These are phyloP conservation scores for Brachionus rubens DNA, from an alignment of 1,140 invertebrate genomes.

Conservation along the genomic window DNA sequence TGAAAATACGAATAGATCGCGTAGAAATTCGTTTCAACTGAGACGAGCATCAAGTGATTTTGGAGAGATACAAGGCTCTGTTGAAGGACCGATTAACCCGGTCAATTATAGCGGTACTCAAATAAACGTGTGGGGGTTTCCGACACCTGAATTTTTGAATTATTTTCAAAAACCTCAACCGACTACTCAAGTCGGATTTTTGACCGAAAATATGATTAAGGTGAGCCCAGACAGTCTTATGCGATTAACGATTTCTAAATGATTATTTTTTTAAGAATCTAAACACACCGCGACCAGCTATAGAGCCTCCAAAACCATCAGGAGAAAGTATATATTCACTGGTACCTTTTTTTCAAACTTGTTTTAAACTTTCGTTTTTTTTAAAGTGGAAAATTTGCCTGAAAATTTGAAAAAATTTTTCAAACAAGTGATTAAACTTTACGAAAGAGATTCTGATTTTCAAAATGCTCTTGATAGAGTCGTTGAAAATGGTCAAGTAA, in stretches of 20 bases:
- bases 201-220: slow-evolving; percentile 57
- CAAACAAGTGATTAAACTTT: slow-evolving; percentile 37
- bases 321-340: slow-evolving; percentile 20
- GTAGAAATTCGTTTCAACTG: background rate
- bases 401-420: slow-evolving; percentile 45
- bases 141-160: slow-evolving; percentile 44
- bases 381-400: background rate
- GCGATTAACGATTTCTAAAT: background rate
- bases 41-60: background rate
- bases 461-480: slow-evolving; percentile 7
- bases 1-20: background rate
- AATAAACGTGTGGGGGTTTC: slow-evolving; percentile 60
- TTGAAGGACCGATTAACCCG: slow-evolving; percentile 57
- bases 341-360: background rate
- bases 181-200: slow-evolving; percentile 54
- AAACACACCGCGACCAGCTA: background rate
- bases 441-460: slow-evolving; percentile 30
- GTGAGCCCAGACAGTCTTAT: slow-evolving; percentile 48
- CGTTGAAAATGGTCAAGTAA: slow-evolving; percentile 35
- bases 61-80: slow-evolving; percentile 32
- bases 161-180: slow-evolving; percentile 31
- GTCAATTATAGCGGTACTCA: slow-evolving; percentile 61
- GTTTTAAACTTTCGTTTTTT: background rate
- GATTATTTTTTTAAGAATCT: slow-evolving; percentile 7
- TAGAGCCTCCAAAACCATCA: background rate